Evolutionary conservation across 2,888 invertebrate genomes (phyloP).

Genomic region (Tetragonula carbonaria): DNA sequence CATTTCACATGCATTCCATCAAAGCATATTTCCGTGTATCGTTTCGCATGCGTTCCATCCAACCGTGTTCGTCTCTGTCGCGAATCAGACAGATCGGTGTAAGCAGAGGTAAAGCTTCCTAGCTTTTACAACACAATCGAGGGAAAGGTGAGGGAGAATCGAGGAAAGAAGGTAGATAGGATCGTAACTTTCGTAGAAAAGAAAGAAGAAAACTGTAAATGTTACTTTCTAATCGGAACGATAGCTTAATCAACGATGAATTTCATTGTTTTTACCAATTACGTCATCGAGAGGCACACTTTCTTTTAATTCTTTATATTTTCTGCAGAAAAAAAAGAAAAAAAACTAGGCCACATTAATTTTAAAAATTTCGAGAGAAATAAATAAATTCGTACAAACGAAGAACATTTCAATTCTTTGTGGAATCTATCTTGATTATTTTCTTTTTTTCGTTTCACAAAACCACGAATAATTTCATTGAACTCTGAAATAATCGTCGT

Average conservation of each 20-base stretch:
- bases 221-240: constrained; percentile 51
- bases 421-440: constrained; percentile 3
- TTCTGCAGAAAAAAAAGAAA: background rate
- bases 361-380: background rate
- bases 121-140: constrained; percentile 24
- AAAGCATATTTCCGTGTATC: background rate
- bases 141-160: constrained; percentile 7
- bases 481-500: constrained; percentile 20
- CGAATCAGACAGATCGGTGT: constrained; percentile 54
- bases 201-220: constrained; percentile 71
- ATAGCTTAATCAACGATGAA: constrained; percentile 43
- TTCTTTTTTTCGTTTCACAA: background rate
- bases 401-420: background rate
- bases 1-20: background rate
- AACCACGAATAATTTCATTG: background rate
- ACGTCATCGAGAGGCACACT: background rate
- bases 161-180: constrained; percentile 18
- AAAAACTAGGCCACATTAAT: constrained; percentile 10
- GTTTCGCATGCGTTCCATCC: constrained; percentile 1
- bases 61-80: background rate
- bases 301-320: background rate
- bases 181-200: constrained; percentile 35
- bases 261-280: background rate
- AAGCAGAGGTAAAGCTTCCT: constrained; percentile 48
- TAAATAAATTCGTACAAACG: background rate